Evolutionary conservation across 35 echinoderm and acorn worm genomes (phyloP).

Genomic region (Stichopus chloronotus): DNA sequence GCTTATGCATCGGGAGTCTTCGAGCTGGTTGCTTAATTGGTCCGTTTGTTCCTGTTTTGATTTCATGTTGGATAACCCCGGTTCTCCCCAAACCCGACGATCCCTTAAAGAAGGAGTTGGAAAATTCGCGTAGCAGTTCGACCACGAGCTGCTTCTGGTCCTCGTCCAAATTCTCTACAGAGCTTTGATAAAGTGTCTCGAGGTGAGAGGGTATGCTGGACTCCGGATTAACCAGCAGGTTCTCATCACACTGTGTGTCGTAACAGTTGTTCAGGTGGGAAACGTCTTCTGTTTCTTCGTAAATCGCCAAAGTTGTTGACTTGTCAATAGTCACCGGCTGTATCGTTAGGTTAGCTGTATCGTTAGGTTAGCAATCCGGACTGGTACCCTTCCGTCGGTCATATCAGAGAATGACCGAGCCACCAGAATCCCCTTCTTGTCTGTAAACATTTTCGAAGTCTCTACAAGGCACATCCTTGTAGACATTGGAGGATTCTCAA

Average conservation of each 20-base stretch:
- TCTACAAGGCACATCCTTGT: not conserved
- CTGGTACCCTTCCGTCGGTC: not conserved
- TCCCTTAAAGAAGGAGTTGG: not conserved
- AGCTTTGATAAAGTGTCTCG: not conserved
- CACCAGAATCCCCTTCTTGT: not conserved
- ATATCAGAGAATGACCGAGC: not conserved
- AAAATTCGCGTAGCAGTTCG: not conserved
- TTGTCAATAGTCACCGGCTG: not conserved
- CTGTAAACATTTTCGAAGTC: not conserved
- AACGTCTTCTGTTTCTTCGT: not conserved
- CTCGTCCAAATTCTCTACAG: not conserved
- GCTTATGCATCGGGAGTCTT: not conserved
- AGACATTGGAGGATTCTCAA: not conserved
- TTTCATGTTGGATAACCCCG: not conserved
- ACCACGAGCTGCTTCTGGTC: not conserved
- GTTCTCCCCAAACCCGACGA: slow-evolving; percentile 14
- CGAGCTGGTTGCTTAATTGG: not conserved
- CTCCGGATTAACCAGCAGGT: not conserved
- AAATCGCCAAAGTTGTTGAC: not conserved
- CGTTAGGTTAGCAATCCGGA: not conserved
- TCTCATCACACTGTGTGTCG: not conserved
- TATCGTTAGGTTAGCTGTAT: not conserved
- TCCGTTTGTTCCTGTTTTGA: not conserved
- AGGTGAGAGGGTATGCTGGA: not conserved
- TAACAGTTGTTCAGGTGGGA: not conserved